These are phyloP conservation scores for Notospermus geniculatus DNA, from an alignment of 1,140 invertebrate genomes.

Conservation along the genomic window DNA sequence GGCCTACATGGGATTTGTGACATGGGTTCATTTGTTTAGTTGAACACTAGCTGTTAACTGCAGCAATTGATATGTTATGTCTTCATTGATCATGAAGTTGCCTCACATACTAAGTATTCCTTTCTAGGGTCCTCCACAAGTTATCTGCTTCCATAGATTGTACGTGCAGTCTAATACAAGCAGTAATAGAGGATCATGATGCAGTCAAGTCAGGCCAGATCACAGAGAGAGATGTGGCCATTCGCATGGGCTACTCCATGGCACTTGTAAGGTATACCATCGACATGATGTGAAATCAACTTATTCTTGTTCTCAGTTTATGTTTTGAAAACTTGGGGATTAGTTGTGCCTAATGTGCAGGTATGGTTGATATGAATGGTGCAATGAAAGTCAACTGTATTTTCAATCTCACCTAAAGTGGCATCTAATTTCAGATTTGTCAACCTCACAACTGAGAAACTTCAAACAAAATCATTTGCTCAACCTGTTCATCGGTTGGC, in stretches of 20 bases:
- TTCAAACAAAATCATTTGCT: conserved; percentile 18
- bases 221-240: background rate
- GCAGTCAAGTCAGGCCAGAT: background rate
- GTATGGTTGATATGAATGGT: no score
- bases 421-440: conserved; percentile 31
- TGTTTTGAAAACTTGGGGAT: no score
- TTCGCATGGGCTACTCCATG: background rate
- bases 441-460: conserved; percentile 27
- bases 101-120: no score
- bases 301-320: no score
- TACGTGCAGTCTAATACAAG: background rate
- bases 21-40: no score
- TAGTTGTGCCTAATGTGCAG: no score
- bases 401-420: background rate
- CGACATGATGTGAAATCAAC: no score
- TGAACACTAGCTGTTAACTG: no score
- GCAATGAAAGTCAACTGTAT: background rate
- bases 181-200: background rate
- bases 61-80: no score
- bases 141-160: conserved; percentile 6
- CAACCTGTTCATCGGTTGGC: conserved; percentile 20
- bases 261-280: background rate
- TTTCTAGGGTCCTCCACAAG: conserved; percentile 1
- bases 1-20: no score
- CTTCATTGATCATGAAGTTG: no score